phyloP scores from a whole-genome alignment of 1,140 invertebrate genomes.

The Nasonia longicornis region DNA sequence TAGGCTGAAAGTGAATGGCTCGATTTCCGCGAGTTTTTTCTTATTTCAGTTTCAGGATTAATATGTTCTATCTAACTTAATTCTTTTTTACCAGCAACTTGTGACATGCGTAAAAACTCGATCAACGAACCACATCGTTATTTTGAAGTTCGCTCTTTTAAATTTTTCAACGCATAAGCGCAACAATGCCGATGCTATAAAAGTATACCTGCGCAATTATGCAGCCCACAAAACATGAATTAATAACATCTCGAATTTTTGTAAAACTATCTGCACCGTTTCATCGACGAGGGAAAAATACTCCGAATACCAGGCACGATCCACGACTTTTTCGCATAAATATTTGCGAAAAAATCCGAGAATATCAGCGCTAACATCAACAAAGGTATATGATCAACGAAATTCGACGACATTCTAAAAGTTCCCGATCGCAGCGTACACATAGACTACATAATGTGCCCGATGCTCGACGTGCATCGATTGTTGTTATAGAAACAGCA shows the following conservation, averaged over 20 bases:
- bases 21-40: not conserved
- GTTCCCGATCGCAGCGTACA: not conserved
- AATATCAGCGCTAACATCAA: not conserved
- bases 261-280: not conserved
- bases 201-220: too few relatives aligned
- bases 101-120: too few relatives aligned
- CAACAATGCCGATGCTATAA: too few relatives aligned
- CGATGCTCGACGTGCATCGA: not conserved
- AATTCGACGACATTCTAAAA: conserved; percentile 14
- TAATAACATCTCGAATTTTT: too few relatives aligned
- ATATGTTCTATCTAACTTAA: too few relatives aligned
- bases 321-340: not conserved
- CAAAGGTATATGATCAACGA: not conserved
- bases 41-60: too few relatives aligned
- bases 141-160: too few relatives aligned
- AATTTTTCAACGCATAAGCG: too few relatives aligned
- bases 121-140: too few relatives aligned
- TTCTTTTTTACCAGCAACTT: too few relatives aligned
- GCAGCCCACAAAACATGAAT: too few relatives aligned
- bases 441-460: not conserved
- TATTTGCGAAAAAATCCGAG: not conserved
- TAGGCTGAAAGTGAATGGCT: not conserved
- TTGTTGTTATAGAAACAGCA: not conserved
- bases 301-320: too few relatives aligned
- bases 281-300: not conserved